Percentiles rank a stretch among this genome's conserved stretches.
Conservation (phyloP, 2,797 vertebrate species). For the Sebastes matsubarae region DNA sequence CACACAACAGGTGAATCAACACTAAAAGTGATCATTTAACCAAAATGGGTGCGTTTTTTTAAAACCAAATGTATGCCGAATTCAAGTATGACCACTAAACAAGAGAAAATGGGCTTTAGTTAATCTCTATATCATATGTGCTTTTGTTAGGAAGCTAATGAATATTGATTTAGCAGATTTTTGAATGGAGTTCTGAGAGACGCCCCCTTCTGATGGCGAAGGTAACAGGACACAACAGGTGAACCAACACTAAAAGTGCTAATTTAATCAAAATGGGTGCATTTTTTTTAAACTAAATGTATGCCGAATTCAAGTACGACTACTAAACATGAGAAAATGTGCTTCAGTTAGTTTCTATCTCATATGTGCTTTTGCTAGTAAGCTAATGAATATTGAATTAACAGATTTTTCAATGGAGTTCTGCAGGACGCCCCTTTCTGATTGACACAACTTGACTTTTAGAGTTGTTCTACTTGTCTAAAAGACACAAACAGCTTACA, state of each 20-base stretch:
- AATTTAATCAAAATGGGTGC: too few relatives aligned
- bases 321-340: too few relatives aligned
- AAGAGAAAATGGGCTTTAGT: fast-evolving
- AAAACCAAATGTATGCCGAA: too few relatives aligned
- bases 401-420: background rate
- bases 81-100: too few relatives aligned
- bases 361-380: fast-evolving
- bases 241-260: too few relatives aligned
- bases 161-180: background rate
- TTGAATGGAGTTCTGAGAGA: background rate
- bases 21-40: too few relatives aligned
- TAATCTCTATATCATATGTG: fast-evolving
- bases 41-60: too few relatives aligned
- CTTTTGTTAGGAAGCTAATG: fast-evolving
- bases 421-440: background rate
- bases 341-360: fast-evolving
- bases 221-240: too few relatives aligned
- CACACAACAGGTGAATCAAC: too few relatives aligned
- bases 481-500: background rate
- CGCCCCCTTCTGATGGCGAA: background rate
- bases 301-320: too few relatives aligned
- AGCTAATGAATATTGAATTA: background rate
- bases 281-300: too few relatives aligned
- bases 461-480: background rate
- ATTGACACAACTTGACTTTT: background rate